Conservation (phyloP, 2,888 invertebrate species). For the Taenaris catops region DNA sequence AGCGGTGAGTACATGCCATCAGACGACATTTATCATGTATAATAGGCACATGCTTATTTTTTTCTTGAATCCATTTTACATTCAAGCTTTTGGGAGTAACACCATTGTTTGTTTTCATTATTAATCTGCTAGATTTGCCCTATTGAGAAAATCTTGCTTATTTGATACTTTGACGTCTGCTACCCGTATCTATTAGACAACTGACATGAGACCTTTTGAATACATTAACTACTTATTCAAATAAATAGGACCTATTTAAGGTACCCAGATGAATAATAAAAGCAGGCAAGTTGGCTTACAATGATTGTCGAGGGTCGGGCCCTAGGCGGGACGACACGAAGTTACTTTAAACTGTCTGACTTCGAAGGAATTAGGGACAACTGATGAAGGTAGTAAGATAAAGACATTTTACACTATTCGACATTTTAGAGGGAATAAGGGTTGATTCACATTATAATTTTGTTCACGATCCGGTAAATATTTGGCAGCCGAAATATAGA, state of each 20-base stretch:
- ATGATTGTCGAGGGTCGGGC: slow-evolving; percentile 23
- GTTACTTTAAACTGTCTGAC: slow-evolving; percentile 12
- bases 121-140: no score
- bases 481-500: no score
- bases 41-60: no score
- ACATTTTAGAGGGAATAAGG: no score
- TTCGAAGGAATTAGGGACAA: slow-evolving; percentile 9
- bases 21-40: no score
- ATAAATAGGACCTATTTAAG: slow-evolving; percentile 24
- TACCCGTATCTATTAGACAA: slow-evolving; percentile 21
- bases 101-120: no score
- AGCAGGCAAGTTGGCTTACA: slow-evolving; percentile 14
- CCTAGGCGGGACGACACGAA: slow-evolving; percentile 12
- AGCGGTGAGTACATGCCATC: no score
- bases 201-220: slow-evolving; percentile 24
- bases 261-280: slow-evolving; percentile 24
- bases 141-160: not conserved
- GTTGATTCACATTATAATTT: no score
- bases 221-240: slow-evolving; percentile 22
- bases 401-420: slow-evolving; percentile 8
- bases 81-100: no score
- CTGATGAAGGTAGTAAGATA: slow-evolving; percentile 7
- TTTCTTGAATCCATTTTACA: no score
- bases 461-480: no score
- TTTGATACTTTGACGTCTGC: slow-evolving; percentile 9